phyloP scores from a whole-genome alignment of 2,888 invertebrate species.

The Lasioglossum vierecki region DNA sequence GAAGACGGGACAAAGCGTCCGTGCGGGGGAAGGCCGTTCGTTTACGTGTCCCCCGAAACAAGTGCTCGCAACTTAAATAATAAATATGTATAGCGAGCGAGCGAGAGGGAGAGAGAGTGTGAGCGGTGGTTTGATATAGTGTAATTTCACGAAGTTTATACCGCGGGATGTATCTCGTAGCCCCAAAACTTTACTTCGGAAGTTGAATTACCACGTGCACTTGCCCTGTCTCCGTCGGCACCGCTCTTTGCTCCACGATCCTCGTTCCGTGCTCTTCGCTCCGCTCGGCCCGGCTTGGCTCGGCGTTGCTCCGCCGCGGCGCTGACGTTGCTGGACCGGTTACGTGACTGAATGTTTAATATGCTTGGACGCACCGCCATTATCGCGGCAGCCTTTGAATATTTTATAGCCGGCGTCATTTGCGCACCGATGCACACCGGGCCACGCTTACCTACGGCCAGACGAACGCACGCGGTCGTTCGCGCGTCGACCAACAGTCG shows the following conservation, averaged over 20 bases:
- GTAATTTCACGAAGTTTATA: constrained; percentile 66
- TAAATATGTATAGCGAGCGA: constrained; percentile 53
- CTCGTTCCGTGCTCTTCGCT: not conserved
- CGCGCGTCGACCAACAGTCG: constrained; percentile 28
- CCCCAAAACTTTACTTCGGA: constrained; percentile 61
- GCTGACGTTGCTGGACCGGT: constrained; percentile 54
- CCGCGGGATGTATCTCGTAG: constrained; percentile 57
- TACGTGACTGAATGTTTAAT: constrained; percentile 74
- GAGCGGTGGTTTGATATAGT: constrained; percentile 48
- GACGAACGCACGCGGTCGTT: constrained; percentile 17
- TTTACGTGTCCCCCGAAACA: constrained; percentile 31
- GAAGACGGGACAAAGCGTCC: constrained; percentile 41
- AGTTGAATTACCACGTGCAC: constrained; percentile 70
- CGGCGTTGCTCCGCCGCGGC: constrained; percentile 11
- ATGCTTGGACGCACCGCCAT: constrained; percentile 73
- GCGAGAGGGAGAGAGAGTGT: not conserved
- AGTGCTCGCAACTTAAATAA: constrained; percentile 62
- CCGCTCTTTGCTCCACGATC: not conserved
- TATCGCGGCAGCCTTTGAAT: constrained; percentile 74
- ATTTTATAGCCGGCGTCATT: constrained; percentile 65
- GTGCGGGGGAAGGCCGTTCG: constrained; percentile 20
- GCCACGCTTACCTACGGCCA: not conserved
- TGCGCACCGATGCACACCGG: constrained; percentile 27
- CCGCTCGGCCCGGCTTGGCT: not conserved
- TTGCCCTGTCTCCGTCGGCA: constrained; percentile 19